A percentile compares a stretch with the other conserved stretches of the same genome.
Evolutionary conservation across 2,797 vertebrate genomes (phyloP).

Genomic region (Malacoraja senta): DNA sequence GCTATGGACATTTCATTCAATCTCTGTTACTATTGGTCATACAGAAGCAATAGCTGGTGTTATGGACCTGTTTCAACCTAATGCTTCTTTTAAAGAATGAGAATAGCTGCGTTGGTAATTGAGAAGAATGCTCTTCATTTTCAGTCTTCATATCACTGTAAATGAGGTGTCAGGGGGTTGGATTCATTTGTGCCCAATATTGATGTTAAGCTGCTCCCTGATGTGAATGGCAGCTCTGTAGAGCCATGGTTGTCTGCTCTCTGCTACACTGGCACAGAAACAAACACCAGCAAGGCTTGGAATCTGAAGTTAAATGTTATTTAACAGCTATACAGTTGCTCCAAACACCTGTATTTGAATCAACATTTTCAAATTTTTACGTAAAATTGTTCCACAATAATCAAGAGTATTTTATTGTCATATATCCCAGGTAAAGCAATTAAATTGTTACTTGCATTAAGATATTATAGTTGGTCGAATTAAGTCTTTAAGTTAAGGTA

Average conservation of each 20-base stretch:
- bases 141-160: not conserved
- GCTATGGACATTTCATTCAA: not conserved
- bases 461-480: not conserved
- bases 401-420: no score
- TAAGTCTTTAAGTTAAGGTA: no score
- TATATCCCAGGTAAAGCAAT: no score
- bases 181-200: not conserved
- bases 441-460: not conserved
- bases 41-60: not conserved
- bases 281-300: not conserved
- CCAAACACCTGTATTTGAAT: not conserved
- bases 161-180: not conserved
- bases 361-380: not conserved
- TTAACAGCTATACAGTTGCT: not conserved
- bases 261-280: not conserved
- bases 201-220: not conserved
- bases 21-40: not conserved
- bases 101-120: not conserved
- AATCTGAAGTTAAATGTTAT: no score
- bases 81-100: not conserved
- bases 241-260: not conserved
- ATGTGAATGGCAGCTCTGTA: not conserved
- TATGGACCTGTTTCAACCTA: not conserved
- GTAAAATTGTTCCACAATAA: not conserved
- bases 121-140: not conserved